Evolutionary conservation across 1,140 invertebrate species (phyloP).

Genomic region (Papilio xuthus): DNA sequence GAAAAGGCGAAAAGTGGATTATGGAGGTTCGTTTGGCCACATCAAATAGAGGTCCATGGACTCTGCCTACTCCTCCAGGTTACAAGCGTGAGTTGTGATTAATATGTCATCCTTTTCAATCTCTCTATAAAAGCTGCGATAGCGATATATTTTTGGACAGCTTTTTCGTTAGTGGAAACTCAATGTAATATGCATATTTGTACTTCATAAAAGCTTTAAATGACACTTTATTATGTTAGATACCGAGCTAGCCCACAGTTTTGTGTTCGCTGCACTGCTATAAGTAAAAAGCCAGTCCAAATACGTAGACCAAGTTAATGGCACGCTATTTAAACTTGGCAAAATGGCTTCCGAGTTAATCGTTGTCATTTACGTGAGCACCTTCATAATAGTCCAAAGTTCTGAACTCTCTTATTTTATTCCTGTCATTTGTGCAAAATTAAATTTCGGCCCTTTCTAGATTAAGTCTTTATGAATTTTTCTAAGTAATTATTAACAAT

Average conservation of each 20-base stretch:
- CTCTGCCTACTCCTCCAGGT: no score
- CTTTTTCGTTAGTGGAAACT: neutral
- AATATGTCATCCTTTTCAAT: no score
- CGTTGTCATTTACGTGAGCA: conserved; percentile 69
- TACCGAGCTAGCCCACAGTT: conserved; percentile 2
- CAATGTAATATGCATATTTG: neutral
- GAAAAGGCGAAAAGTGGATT: no score
- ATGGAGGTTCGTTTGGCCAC: no score
- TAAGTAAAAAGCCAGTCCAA: conserved; percentile 42
- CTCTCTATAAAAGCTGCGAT: no score
- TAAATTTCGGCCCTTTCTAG: conserved; percentile 22
- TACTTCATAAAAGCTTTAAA: neutral
- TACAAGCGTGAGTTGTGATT: no score
- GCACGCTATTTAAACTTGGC: conserved; percentile 66
- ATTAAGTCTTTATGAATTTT: conserved; percentile 14
- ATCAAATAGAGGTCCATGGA: no score
- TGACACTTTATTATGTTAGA: neutral
- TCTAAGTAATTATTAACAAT: neutral
- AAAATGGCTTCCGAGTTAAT: conserved; percentile 74
- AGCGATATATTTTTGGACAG: no score
- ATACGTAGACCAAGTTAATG: conserved; percentile 67
- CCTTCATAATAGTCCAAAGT: conserved; percentile 51
- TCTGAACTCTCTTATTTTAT: conserved; percentile 37
- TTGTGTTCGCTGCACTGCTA: conserved; percentile 18
- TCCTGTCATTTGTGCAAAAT: conserved; percentile 37